Conservation (phyloP, 1,140 invertebrate genomes). For the Heterodera schachtii region DNA sequence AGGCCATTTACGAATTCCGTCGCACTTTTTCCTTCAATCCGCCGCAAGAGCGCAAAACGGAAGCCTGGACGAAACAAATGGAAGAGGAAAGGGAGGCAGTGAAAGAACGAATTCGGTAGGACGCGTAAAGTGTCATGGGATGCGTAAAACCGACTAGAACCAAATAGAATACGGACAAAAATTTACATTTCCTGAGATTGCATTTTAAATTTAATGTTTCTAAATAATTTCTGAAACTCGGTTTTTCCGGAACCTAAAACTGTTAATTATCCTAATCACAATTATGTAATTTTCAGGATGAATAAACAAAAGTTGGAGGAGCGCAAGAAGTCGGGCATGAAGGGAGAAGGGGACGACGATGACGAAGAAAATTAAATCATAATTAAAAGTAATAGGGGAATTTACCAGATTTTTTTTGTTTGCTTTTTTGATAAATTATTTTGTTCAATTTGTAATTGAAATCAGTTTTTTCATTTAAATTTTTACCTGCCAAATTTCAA, state of each 20-base stretch:
- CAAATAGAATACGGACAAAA: neutral
- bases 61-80: neutral
- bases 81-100: neutral
- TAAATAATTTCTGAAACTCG: too few species aligned
- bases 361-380: neutral
- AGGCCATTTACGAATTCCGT: neutral
- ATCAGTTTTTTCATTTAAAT: too few species aligned
- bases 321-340: conserved; percentile 7
- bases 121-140: too few species aligned
- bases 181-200: neutral
- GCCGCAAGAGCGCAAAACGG: neutral
- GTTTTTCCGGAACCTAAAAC: too few species aligned
- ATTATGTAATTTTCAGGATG: too few species aligned
- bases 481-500: too few species aligned
- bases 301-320: neutral
- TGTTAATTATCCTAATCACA: too few species aligned
- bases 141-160: neutral
- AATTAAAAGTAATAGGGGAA: too few species aligned
- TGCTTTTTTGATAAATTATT: too few species aligned
- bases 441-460: too few species aligned
- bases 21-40: neutral
- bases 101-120: neutral
- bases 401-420: too few species aligned
- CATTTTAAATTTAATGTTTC: too few species aligned
- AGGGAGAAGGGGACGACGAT: neutral